Evolutionary conservation across 2,113 vertebrate genomes (phyloP), one percentile per base, ranked within the genome.

Genomic region (Perca schrenkii): DNA sequence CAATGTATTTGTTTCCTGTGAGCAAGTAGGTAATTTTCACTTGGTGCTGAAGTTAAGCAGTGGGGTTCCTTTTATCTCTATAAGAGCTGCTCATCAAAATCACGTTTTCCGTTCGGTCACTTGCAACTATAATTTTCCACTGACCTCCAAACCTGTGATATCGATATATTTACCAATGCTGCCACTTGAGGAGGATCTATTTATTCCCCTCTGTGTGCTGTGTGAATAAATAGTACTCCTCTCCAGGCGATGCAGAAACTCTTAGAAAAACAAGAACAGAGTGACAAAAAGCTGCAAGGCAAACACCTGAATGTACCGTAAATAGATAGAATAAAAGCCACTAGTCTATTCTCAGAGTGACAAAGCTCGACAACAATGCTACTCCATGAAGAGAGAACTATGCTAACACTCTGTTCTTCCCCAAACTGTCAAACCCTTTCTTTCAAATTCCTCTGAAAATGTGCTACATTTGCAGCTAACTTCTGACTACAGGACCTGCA

Each of bases 1-100:
- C 28, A 3, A 67, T 88, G 89, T 84, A 90, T 90, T 86, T 81
- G 87, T 88, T 90, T 91, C 76, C 89, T 83, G 87, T 76, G 69
- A 77, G 71, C 49, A 82, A 89, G 77, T 21, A 28, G 28, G 28
- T 28, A 16, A 74, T 54, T 54, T 40, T 67, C 36, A 53, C 76
- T 84, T 64, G 52, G 58, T 46, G 58, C 57, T 69, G 60, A 57
- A 58, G 61, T 79, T 50, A 54, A 86, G 52, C 77, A 71, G 63
- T 25, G n/a, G 83, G 86, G 65, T 46, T 76, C 57, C 81, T 91
- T 83, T 88, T 47, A 88, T 79, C 76, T 81, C 65, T 46, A 19
- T 16, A 13, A 69, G 69, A 31, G 19, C 61, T 28, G 12, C 77
- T 82, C 67, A 70, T 50, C 58, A 83, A 84, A 61, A 82, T 66